Evolutionary conservation across 2,797 vertebrate species (phyloP).

Genomic region (Iguana delicatissima): DNA sequence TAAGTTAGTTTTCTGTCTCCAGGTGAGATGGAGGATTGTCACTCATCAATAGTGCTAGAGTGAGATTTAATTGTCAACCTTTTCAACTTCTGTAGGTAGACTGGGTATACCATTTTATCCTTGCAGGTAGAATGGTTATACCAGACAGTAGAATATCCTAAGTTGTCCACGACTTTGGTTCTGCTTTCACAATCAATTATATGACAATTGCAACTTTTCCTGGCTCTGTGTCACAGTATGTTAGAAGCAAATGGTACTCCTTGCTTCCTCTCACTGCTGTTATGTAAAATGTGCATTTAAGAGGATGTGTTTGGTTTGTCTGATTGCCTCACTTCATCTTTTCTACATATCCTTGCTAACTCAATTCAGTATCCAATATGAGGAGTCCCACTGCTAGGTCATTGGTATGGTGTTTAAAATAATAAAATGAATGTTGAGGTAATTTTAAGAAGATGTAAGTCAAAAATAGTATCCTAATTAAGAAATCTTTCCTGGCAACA

Average conservation of each 20-base stretch:
- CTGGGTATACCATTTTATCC: not conserved
- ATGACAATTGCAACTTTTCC: not conserved
- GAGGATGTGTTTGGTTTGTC: not conserved
- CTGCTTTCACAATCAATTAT: not conserved
- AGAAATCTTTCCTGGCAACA: slow-evolving; percentile 6
- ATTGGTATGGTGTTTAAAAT: not conserved
- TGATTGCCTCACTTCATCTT: not conserved
- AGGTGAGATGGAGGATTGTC: not conserved
- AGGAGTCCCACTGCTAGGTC: not conserved
- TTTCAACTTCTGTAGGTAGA: not conserved
- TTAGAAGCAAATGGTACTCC: not conserved
- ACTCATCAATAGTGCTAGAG: not conserved
- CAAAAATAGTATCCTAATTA: slow-evolving; percentile 16
- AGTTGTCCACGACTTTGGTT: not conserved
- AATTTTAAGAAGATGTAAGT: not conserved
- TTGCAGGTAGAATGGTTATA: not conserved
- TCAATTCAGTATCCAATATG: not conserved
- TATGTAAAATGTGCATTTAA: not conserved
- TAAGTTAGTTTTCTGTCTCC: not conserved
- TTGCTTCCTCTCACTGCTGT: not conserved
- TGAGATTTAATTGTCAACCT: not conserved
- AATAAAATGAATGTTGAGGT: not conserved
- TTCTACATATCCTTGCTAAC: not conserved
- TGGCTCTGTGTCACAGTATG: not conserved
- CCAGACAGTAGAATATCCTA: not conserved